Evolutionary conservation across 2,113 vertebrate genomes (phyloP).

Genomic region (Hiodon tergisus): DNA sequence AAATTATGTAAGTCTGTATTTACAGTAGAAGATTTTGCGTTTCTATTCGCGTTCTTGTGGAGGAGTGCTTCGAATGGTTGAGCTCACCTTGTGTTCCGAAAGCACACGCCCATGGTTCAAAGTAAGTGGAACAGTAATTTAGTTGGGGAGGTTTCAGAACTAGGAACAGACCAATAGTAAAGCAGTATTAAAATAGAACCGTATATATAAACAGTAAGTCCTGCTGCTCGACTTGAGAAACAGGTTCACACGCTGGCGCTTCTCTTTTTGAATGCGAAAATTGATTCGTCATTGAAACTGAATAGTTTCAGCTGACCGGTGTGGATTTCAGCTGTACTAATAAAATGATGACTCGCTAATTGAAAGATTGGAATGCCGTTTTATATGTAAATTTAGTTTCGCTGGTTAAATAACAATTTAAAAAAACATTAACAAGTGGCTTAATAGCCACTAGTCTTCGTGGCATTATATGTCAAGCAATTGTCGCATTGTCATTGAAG

Average conservation of each 20-base stretch:
- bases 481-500: no score
- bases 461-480: no score
- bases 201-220: conserved; percentile 53
- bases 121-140: conserved; percentile 3
- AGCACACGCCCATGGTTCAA: conserved; percentile 21
- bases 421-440: no score
- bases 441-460: no score
- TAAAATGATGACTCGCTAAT: no score
- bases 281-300: neutral
- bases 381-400: no score
- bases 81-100: conserved; percentile 14
- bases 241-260: neutral
- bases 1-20: conserved; percentile 13
- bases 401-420: no score
- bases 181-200: conserved; percentile 61
- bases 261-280: neutral
- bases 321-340: neutral
- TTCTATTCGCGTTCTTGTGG: conserved; percentile 3
- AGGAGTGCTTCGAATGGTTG: conserved; percentile 9
- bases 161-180: conserved; percentile 47
- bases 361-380: no score
- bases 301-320: neutral
- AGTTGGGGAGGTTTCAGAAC: conserved; percentile 38
- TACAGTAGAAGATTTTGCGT: conserved; percentile 2
- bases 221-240: neutral